phyloP scores from a whole-genome alignment of 2,888 invertebrate genomes.

The Andrena dorsata region DNA sequence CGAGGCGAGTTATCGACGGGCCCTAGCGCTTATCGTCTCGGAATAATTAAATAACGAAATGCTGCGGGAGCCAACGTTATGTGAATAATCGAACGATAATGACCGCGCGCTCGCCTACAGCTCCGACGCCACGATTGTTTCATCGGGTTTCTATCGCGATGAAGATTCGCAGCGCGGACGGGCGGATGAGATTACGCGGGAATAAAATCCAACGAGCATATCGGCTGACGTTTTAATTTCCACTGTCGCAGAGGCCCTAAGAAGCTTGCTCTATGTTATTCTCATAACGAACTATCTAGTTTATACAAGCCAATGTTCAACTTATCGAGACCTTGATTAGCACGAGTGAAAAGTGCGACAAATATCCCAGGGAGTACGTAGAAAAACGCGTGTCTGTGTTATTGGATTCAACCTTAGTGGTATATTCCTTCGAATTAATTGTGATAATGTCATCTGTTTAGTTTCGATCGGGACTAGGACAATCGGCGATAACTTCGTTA shows the following conservation, averaged over 20 bases:
- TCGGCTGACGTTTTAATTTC: too few relatives aligned
- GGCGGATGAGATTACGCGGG: too few relatives aligned
- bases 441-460: neutral
- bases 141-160: conserved; percentile 16
- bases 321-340: too few relatives aligned
- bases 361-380: too few relatives aligned
- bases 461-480: conserved; percentile 47
- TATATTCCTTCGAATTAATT: neutral
- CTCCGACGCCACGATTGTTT: conserved; percentile 50
- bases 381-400: too few relatives aligned
- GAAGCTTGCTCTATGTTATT: too few relatives aligned
- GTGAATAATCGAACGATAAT: conserved; percentile 79
- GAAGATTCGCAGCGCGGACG: conserved; percentile 13
- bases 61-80: conserved; percentile 73
- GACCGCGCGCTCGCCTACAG: conserved; percentile 44
- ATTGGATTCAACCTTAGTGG: neutral
- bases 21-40: conserved; percentile 78
- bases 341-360: too few relatives aligned
- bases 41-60: conserved; percentile 82
- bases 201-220: too few relatives aligned
- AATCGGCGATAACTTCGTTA: conserved; percentile 43
- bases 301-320: too few relatives aligned
- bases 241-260: too few relatives aligned
- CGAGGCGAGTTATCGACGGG: conserved; percentile 73
- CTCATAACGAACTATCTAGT: too few relatives aligned